Base-by-base conservation (phyloP, 1,140 invertebrate species). In the Drosophila nannoptera region DNA sequence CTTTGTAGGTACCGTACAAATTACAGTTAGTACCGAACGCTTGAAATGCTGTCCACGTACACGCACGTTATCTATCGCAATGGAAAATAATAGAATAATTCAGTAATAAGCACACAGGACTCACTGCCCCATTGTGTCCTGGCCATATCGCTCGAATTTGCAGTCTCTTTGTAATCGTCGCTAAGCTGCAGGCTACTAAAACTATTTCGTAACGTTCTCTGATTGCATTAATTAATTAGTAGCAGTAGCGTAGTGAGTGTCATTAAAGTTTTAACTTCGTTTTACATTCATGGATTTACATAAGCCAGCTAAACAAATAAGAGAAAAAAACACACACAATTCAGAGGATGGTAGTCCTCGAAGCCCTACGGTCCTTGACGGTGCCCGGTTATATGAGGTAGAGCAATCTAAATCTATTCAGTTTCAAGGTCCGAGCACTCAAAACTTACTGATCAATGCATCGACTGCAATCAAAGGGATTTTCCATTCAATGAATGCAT, bases 11-110 rank as follows among this genome's bases (percentile, higher is more conserved):
- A 22, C 22, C 22, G 22, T 22, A 22, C 22, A 22, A 52, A 52
- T 52, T 32, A 52, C 49, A 52, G 35, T 52, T 52, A 52, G 35
- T 35, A 31, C 12, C 5, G 9, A 4, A 36, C 7, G 35, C 49
- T 52, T 52, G 49, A 35, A 14, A 52, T 35, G 7, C 49, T 14
- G 33, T 35, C 31, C 49, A 52, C 49, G 49, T 14, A 14, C n/a
- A 8, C 32, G 49, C 32, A 36, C 35, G 49, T 52, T 52, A 50
- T 50, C 48, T 33, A 50, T 8, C 31, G 11, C 33, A 14, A 33
- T 32, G 31, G 32, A 12, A 52, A 50, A 35, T 35, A 14, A 35
- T 31, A 9, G 12, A 52, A 2, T 32, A 35, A 52, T 36, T 14
- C 12, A 5, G 49, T 36, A 35, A 52, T 52, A 52, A 52, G 22